A percentile compares a stretch with the other conserved stretches of the same genome.
These are phyloP conservation scores for Glaucomys volans DNA, from an alignment of 2,113 vertebrate species.

Conservation along the genomic window DNA sequence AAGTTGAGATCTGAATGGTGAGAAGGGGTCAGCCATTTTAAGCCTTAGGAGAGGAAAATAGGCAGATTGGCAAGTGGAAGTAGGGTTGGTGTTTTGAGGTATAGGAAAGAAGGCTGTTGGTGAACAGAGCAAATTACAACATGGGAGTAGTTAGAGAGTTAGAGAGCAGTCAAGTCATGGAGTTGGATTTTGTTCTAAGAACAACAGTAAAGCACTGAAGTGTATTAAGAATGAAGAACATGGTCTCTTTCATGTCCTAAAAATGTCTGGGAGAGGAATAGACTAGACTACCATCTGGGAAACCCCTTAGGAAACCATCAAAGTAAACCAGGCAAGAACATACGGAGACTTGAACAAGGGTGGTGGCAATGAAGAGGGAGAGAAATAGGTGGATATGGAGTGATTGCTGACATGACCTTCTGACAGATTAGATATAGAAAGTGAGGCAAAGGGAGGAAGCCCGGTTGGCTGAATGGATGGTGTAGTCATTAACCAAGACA, in stretches of 20 bases:
- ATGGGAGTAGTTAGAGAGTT: not conserved
- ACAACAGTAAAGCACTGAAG: not conserved
- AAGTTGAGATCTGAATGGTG: not conserved
- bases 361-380: not conserved
- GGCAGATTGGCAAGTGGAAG: not conserved
- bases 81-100: not conserved
- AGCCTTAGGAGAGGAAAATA: not conserved
- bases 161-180: not conserved
- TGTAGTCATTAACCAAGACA: too few species aligned
- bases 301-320: not conserved
- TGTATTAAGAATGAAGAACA: not conserved
- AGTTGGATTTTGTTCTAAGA: slow-evolving; percentile 13
- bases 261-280: not conserved
- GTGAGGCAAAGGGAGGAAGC: not conserved
- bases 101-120: not conserved
- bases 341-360: not conserved
- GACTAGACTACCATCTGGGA: not conserved
- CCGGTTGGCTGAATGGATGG: too few species aligned
- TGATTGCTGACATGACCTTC: too few species aligned
- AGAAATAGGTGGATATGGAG: not conserved
- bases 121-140: not conserved
- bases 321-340: not conserved
- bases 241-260: not conserved
- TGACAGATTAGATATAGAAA: too few species aligned
- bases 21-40: not conserved